These are phyloP conservation scores for Gobius niger DNA, from an alignment of 2,113 vertebrate genomes.

Conservation along the genomic window DNA sequence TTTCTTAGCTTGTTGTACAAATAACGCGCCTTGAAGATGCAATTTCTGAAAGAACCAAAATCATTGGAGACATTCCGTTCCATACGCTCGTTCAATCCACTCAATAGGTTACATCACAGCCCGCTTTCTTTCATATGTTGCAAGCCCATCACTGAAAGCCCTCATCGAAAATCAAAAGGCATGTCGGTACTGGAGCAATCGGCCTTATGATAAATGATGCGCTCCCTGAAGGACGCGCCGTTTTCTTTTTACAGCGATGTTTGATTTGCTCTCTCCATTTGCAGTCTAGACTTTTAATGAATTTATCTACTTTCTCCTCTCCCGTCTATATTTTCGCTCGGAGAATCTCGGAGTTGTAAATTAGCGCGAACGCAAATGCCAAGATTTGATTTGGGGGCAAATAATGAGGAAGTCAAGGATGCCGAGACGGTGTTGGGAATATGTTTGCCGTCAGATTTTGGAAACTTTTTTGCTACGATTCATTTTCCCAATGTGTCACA, in stretches of 20 bases:
- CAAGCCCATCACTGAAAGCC: not conserved
- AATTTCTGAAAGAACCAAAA: not conserved
- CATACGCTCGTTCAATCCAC: not conserved
- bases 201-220: not conserved
- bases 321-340: not conserved
- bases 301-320: not conserved
- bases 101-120: not conserved
- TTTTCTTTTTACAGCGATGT: not conserved
- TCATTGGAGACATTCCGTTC: not conserved
- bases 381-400: not conserved
- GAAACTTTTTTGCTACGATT: not conserved
- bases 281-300: not conserved
- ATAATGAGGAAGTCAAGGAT: not conserved
- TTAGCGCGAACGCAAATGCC: conserved; percentile 1
- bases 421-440: not conserved
- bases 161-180: not conserved
- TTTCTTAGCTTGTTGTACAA: not conserved
- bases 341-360: not conserved
- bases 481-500: not conserved
- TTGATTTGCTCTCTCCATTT: conserved; percentile 4
- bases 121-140: not conserved
- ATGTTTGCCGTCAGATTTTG: not conserved
- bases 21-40: not conserved
- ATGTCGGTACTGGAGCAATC: too few relatives aligned
- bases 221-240: not conserved